Percentiles rank a stretch among this genome's conserved stretches.
phyloP scores from a whole-genome alignment of 2,113 vertebrate species.

The Chitala chitala region DNA sequence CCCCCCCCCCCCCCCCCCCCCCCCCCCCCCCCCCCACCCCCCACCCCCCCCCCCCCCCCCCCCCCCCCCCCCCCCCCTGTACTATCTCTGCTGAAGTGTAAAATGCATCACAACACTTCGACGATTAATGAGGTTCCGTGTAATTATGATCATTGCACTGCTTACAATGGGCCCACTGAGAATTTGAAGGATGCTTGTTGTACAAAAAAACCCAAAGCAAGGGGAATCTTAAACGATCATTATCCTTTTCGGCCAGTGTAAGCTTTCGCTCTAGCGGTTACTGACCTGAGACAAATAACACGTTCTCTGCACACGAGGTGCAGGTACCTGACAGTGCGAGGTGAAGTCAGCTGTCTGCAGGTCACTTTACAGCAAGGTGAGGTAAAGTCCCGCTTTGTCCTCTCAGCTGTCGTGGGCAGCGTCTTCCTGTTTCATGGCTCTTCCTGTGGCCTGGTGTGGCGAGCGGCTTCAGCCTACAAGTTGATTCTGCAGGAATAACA shows the following conservation, averaged over 20 bases:
- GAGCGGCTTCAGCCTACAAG: neutral
- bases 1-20: too few species aligned
- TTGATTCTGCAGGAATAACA: neutral
- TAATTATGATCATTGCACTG: neutral
- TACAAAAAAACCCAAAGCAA: neutral
- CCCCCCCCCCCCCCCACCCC: too few species aligned
- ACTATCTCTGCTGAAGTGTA: too few species aligned
- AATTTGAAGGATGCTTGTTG: neutral
- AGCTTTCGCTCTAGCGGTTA: neutral
- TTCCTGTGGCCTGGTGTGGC: neutral
- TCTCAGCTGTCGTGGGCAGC: neutral
- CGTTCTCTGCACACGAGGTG: neutral
- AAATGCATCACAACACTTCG: neutral
- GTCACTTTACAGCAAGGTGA: neutral
- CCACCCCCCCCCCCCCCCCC: too few species aligned
- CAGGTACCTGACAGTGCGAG: neutral
- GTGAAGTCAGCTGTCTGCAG: neutral
- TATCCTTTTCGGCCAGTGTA: neutral
- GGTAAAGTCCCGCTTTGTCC: neutral
- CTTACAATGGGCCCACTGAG: neutral
- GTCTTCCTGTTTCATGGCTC: neutral
- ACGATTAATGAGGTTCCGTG: constrained; percentile 1
- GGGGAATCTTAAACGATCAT: neutral
- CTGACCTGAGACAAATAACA: neutral
- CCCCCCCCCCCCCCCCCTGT: too few species aligned